phyloP scores from a whole-genome alignment of 2,797 vertebrate species.

The Morus bassanus region DNA sequence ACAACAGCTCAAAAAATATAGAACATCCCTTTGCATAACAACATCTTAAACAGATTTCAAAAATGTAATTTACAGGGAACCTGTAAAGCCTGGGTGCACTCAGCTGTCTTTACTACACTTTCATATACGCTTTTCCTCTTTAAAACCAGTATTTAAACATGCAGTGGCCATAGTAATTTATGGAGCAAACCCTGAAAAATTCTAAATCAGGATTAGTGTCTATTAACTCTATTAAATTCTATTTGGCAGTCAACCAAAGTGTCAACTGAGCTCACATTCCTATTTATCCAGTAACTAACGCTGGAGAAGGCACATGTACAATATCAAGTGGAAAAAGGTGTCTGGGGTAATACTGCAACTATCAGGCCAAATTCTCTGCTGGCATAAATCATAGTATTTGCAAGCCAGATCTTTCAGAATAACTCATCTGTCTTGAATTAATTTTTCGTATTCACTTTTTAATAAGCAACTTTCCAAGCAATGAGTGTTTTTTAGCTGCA shows the following conservation, averaged over 20 bases:
- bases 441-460: conserved; percentile 37
- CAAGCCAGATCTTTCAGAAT: conserved; percentile 23
- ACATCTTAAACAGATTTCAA: background rate
- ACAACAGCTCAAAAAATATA: background rate
- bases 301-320: background rate
- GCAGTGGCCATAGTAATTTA: background rate
- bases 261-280: conserved; percentile 5
- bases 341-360: background rate
- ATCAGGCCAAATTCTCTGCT: conserved; percentile 36
- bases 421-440: conserved; percentile 6
- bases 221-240: conserved; percentile 50
- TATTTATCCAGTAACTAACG: background rate
- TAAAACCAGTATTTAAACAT: background rate
- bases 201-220: conserved; percentile 46
- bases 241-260: conserved; percentile 32
- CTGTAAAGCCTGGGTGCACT: background rate
- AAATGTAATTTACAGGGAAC: background rate
- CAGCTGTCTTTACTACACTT: background rate
- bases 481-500: conserved; percentile 48
- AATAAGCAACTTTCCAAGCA: conserved; percentile 63
- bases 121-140: background rate
- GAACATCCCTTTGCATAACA: background rate
- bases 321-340: conserved; percentile 29
- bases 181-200: conserved; percentile 20
- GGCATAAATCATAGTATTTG: conserved; percentile 20